Percentiles rank a stretch among this genome's conserved stretches.
Conservation (phyloP, 2,797 vertebrate genomes). For the Ceryle rudis region DNA sequence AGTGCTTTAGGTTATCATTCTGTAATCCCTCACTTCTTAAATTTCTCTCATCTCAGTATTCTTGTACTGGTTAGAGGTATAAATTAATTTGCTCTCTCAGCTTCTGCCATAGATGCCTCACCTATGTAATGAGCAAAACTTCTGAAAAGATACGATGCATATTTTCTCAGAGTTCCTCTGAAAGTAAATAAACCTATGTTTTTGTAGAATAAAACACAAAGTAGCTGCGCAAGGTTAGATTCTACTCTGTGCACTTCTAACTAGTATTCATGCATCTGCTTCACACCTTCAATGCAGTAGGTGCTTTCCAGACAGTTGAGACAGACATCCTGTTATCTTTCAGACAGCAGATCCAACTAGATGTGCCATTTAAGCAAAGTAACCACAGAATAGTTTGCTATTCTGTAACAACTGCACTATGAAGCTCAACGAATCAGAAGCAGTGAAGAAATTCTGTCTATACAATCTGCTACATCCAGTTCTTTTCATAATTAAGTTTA, state of each 20-base stretch:
- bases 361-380: conserved; percentile 21
- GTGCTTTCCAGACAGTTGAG: conserved; percentile 5
- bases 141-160: neutral
- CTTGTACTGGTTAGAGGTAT: neutral
- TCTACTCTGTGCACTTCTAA: neutral
- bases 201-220: neutral
- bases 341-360: conserved; percentile 2
- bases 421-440: neutral
- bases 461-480: conserved; percentile 46
- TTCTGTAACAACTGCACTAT: conserved; percentile 2
- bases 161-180: neutral
- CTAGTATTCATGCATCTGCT: neutral
- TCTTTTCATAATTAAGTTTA: conserved; percentile 53
- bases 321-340: neutral
- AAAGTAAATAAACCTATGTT: neutral
- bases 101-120: neutral
- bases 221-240: neutral
- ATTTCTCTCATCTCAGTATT: neutral
- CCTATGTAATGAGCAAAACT: neutral
- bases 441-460: conserved; percentile 49
- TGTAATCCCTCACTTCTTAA: neutral
- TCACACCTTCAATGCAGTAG: neutral
- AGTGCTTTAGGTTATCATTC: neutral
- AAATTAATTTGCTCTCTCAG: neutral
- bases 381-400: conserved; percentile 25